These are phyloP conservation scores for Eilema sororculum DNA, from an alignment of 2,888 invertebrate genomes.

Conservation along the genomic window DNA sequence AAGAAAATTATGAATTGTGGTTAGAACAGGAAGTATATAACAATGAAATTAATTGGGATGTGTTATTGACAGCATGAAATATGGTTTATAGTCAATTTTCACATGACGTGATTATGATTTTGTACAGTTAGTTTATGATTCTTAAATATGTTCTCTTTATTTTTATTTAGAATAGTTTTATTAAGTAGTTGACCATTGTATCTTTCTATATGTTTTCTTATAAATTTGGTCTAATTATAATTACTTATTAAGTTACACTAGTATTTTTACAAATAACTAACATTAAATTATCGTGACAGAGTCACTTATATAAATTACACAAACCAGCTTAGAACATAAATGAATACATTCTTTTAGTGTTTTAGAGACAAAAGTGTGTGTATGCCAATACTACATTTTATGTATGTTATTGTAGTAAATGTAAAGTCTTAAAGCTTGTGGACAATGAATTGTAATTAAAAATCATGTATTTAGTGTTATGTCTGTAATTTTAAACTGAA, in stretches of 20 bases:
- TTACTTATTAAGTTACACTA: slow-evolving; percentile 48
- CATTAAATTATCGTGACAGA: slow-evolving; percentile 44
- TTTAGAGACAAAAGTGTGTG: slow-evolving; percentile 41
- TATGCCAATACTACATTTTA: slow-evolving; percentile 24
- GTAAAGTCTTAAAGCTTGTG: slow-evolving; percentile 38
- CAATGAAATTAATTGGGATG: slow-evolving; percentile 93
- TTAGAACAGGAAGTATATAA: slow-evolving; percentile 98
- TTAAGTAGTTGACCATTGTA: slow-evolving; percentile 42
- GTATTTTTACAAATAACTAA: slow-evolving; percentile 42
- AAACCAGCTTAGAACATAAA: slow-evolving; percentile 31
- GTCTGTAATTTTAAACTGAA: slow-evolving; percentile 10
- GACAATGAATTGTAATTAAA: slow-evolving; percentile 47
- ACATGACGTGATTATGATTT: slow-evolving; percentile 41
- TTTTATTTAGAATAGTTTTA: slow-evolving; percentile 49
- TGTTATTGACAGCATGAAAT: slow-evolving; percentile 70
- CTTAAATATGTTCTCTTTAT: slow-evolving; percentile 44
- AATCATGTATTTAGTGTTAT: slow-evolving; percentile 41
- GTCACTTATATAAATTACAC: slow-evolving; percentile 40
- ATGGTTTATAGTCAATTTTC: slow-evolving; percentile 28
- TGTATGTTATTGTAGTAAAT: slow-evolving; percentile 36
- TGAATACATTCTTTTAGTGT: slow-evolving; percentile 38
- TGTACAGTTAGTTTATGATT: slow-evolving; percentile 60
- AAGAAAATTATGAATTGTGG: slow-evolving; percentile 97
- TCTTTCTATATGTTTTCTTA: slow-evolving; percentile 45
- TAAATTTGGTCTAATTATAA: slow-evolving; percentile 46